phyloP scores from a whole-genome alignment of 2,113 vertebrate genomes.

The Bombycilla garrulus region DNA sequence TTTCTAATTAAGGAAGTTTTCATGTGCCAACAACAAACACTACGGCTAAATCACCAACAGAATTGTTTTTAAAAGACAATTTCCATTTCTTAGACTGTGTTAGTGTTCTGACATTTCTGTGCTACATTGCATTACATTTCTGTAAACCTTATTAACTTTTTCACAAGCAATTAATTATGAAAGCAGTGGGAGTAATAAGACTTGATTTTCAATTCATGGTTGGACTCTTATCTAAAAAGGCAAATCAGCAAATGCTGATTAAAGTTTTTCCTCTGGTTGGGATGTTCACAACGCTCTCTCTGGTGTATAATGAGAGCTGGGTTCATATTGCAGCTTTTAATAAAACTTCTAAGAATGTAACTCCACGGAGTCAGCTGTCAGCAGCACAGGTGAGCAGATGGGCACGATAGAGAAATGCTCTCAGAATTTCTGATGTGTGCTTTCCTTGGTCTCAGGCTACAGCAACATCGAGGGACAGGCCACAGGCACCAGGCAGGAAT shows the following conservation, averaged over 20 bases:
- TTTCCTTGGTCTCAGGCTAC: not conserved
- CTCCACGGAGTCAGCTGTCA: not conserved
- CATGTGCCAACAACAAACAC: not conserved
- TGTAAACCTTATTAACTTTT: slow-evolving; percentile 29
- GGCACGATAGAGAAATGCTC: not conserved
- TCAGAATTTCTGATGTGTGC: not conserved
- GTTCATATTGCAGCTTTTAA: not conserved
- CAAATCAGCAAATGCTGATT: not conserved
- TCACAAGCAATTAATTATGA: slow-evolving; percentile 35
- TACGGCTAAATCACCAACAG: not conserved
- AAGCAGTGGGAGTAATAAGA: slow-evolving; percentile 1
- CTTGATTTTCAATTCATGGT: slow-evolving; percentile 6
- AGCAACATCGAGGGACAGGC: not conserved
- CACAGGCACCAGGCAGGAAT: not conserved
- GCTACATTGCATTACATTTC: not conserved
- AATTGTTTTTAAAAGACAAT: not conserved
- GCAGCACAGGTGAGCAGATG: not conserved
- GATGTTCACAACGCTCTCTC: not conserved
- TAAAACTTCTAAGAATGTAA: not conserved
- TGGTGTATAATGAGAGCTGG: not conserved
- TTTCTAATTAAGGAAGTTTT: not conserved
- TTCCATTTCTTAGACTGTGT: not conserved
- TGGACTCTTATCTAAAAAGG: slow-evolving; percentile 8
- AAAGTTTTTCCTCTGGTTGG: not conserved
- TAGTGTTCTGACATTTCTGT: not conserved